Evolutionary conservation across 2,113 vertebrate species (phyloP).

Genomic region (Microtus oregoni): DNA sequence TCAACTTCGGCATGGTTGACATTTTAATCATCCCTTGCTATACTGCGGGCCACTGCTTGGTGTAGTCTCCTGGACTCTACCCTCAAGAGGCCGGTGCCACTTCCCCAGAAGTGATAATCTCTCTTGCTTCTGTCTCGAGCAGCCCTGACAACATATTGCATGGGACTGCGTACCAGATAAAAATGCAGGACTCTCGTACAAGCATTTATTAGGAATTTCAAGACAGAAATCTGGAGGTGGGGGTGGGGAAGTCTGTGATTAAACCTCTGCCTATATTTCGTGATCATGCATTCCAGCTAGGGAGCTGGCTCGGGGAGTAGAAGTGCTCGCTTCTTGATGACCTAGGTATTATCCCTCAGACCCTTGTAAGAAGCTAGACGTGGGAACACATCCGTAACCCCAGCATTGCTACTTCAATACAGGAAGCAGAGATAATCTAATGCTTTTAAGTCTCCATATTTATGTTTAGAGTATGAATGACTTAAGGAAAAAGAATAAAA

Average conservation of each 20-base stretch:
- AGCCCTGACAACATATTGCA: not conserved
- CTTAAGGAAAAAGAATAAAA: not conserved
- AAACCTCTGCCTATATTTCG: not conserved
- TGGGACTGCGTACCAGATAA: not conserved
- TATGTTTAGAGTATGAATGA: not conserved
- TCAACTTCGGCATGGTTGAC: not conserved
- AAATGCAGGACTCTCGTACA: not conserved
- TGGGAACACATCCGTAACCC: not conserved
- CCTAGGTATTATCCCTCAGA: not conserved
- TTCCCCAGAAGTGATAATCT: not conserved
- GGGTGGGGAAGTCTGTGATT: not conserved
- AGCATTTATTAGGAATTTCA: not conserved
- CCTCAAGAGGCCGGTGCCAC: not conserved
- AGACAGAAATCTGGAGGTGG: not conserved
- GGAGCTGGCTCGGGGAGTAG: not conserved
- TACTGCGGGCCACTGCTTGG: not conserved
- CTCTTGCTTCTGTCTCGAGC: not conserved
- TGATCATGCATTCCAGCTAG: accelerated
- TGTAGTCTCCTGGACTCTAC: not conserved
- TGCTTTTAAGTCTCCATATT: not conserved
- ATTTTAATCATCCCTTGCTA: not conserved
- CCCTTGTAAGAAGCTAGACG: not conserved
- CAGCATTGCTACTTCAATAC: not conserved
- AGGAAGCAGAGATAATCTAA: not conserved
- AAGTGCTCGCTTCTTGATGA: not conserved